Conservation (phyloP, 2,888 invertebrate genomes). For the Tineola bisselliella region DNA sequence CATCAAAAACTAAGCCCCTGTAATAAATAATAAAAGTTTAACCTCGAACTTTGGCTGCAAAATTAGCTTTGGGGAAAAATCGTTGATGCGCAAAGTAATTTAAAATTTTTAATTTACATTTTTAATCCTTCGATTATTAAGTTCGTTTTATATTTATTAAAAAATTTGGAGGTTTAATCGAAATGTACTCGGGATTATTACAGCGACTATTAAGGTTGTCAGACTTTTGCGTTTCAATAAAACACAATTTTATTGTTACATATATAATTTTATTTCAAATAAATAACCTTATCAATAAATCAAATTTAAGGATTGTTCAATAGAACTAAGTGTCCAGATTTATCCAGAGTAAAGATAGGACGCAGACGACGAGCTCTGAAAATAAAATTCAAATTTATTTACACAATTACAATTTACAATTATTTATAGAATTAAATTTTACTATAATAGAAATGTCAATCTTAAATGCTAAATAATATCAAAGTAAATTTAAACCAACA, state of each 20-base stretch:
- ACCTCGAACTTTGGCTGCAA: not conserved
- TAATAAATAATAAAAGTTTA: constrained; percentile 12
- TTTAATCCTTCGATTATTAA: not conserved
- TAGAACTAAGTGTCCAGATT: constrained; percentile 52
- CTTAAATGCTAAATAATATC: too few relatives aligned
- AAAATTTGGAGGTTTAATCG: too few relatives aligned
- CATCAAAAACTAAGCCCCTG: not conserved
- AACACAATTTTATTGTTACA: too few relatives aligned
- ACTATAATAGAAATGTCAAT: too few relatives aligned
- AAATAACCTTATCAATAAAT: not conserved
- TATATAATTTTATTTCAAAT: constrained; percentile 10
- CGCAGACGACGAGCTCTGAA: constrained; percentile 47
- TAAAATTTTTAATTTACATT: not conserved
- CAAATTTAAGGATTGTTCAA: constrained; percentile 34
- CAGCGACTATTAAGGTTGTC: too few relatives aligned
- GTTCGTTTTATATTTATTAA: too few relatives aligned
- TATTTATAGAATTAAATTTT: too few relatives aligned
- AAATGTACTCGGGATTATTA: too few relatives aligned
- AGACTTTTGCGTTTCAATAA: too few relatives aligned
- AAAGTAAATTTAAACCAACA: too few relatives aligned
- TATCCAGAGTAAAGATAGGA: constrained; percentile 52
- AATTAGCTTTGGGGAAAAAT: not conserved
- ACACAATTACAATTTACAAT: too few relatives aligned
- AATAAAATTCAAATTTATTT: constrained; percentile 15
- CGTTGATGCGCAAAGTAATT: constrained; percentile 2